These are phyloP conservation scores for Drosophila melanosoma DNA, from an alignment of 2,888 invertebrate species.

Conservation along the genomic window DNA sequence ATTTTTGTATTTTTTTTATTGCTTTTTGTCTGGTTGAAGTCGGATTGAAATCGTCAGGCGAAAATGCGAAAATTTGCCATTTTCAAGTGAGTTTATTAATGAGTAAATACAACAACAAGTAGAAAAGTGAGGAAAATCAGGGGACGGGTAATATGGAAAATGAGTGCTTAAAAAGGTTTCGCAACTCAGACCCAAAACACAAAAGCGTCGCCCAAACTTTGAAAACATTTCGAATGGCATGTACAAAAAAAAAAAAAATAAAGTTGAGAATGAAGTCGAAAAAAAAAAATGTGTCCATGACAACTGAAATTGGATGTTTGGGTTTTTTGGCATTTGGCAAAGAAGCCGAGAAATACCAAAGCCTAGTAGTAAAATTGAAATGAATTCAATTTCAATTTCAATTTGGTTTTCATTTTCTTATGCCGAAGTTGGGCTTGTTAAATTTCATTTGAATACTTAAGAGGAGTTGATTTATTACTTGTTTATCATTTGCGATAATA, in stretches of 20 bases:
- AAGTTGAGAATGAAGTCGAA: neutral
- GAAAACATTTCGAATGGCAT: slow-evolving; percentile 13
- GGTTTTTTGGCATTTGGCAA: neutral
- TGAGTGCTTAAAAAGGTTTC: slow-evolving; percentile 34
- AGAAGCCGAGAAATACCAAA: slow-evolving; percentile 13
- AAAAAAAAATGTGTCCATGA: slow-evolving; percentile 18
- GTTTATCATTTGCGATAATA: neutral
- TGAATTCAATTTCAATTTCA: slow-evolving; percentile 15
- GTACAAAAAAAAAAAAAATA: neutral
- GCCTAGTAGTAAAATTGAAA: slow-evolving; percentile 13
- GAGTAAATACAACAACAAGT: slow-evolving; percentile 19
- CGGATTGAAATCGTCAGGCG: slow-evolving; percentile 2
- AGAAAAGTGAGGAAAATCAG: neutral
- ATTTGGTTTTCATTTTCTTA: slow-evolving; percentile 18
- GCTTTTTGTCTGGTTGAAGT: neutral
- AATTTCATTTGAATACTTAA: slow-evolving; percentile 30
- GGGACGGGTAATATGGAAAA: slow-evolving; percentile 11
- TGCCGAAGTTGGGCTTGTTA: slow-evolving; percentile 19
- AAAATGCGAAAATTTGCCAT: slow-evolving; percentile 22
- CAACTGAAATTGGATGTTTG: slow-evolving; percentile 21
- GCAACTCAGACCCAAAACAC: slow-evolving; percentile 16
- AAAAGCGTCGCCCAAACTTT: slow-evolving; percentile 39
- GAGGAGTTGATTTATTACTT: slow-evolving; percentile 26
- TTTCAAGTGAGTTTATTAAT: slow-evolving; percentile 43
- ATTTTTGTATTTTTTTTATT: neutral